phyloP scores from a whole-genome alignment of 1,140 invertebrate species.

The Drosophila nikananu region DNA sequence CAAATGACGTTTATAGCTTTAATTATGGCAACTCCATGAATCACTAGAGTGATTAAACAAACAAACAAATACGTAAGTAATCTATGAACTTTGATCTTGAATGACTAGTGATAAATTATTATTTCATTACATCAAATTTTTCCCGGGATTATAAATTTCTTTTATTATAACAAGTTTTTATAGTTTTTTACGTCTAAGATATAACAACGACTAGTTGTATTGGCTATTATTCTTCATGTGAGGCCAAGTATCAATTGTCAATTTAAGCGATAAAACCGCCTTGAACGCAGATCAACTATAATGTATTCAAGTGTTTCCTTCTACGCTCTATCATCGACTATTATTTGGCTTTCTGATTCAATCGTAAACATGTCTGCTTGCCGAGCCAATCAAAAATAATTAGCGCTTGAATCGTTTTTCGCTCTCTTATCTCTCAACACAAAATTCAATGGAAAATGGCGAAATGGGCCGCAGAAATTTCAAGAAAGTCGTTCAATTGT shows the following conservation, averaged over 20 bases:
- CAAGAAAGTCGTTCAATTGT: constrained; percentile 26
- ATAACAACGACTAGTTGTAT: not conserved
- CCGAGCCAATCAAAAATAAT: constrained; percentile 47
- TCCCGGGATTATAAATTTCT: no score
- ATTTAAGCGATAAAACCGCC: constrained; percentile 17
- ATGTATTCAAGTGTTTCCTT: constrained; percentile 39
- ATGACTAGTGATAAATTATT: not conserved
- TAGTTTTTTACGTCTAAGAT: no score
- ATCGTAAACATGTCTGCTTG: constrained; percentile 53
- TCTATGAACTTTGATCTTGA: constrained; percentile 8
- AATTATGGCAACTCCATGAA: constrained; percentile 5
- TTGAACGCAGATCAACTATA: constrained; percentile 17
- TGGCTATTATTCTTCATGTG: not conserved
- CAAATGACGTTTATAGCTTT: not conserved
- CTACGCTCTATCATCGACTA: constrained; percentile 12
- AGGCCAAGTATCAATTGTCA: constrained; percentile 16
- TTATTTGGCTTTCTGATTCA: constrained; percentile 30
- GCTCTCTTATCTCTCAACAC: constrained; percentile 22
- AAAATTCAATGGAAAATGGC: constrained; percentile 36
- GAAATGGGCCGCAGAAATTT: constrained; percentile 42
- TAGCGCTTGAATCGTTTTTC: constrained; percentile 26
- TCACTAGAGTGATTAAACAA: constrained; percentile 25
- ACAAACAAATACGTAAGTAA: not conserved
- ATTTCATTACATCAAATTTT: no score
- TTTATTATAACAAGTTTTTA: no score